Base-by-base conservation (phyloP, 30 jellyfish, hydroid and myxozoan genomes). In the Aurelia sp. region DNA sequence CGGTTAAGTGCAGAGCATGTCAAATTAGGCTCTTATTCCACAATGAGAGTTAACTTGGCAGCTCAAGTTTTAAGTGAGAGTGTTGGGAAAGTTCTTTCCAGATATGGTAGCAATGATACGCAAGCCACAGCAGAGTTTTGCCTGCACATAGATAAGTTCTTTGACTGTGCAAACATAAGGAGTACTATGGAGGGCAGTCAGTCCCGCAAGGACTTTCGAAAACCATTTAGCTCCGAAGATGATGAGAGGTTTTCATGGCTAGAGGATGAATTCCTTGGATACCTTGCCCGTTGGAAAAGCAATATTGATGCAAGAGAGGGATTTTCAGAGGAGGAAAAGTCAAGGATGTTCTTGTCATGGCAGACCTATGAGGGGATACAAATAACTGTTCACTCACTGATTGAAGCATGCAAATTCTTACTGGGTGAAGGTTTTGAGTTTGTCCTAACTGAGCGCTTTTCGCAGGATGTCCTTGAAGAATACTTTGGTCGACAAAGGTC, bases 211-310 rank as follows among this genome's bases (percentile, higher is more conserved):
- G 15, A 20, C 15, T 40, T 30, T 76, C 27, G 57, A 19, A 20
- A 27, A 60, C 94, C 94, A 22, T 85, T 15, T 57, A 44, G 20
- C 19, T 48, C 88, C 15, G 55, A 30, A 13, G 44, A 18, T 57
- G 93, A 87, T 55, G 73, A 31, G 33, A 40, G 94, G 53, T 76
- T 87, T 61, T 17, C 82, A 10, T 87, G 96, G 96, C 79, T 76
- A 24, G 95, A 64, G 2, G 24, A 76, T 24, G 40, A 19, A 3
- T 87, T 87, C 64, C 79, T 87, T 21, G 24, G 33, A 20, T 87
- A 87, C 57, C 80, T 87, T 27, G 38, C 51, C 5, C 30, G 27
- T 18, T 88, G 96, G 95, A 41, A 88, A 69, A 47, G 62, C 33
- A 51, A 76, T 27, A 63, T 88, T 78, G 96, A 79, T 18, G 72